phyloP scores from a whole-genome alignment of 2,113 vertebrate species.

The Meriones unguiculatus region DNA sequence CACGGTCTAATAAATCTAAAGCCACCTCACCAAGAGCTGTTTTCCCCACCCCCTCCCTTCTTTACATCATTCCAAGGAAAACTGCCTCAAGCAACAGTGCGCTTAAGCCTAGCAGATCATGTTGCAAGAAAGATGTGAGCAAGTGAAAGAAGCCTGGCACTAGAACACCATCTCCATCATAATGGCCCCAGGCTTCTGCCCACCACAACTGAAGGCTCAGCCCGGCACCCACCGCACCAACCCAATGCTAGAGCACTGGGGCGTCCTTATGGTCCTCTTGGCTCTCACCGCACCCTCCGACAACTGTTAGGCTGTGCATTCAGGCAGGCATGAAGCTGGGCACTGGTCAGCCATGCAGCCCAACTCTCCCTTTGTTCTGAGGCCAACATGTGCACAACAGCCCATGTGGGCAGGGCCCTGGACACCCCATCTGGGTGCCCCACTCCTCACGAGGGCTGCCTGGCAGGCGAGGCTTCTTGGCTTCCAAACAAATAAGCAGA shows the following conservation, averaged over 20 bases:
- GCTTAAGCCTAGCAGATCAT: conserved; percentile 63
- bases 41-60: background rate
- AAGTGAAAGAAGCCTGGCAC: conserved; percentile 68
- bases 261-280: background rate
- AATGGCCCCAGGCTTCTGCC: conserved; percentile 6
- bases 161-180: conserved; percentile 24
- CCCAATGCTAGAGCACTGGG: background rate
- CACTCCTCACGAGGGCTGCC: conserved; percentile 36
- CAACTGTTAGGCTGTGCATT: conserved; percentile 10
- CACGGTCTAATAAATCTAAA: conserved; percentile 60
- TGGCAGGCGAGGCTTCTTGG: conserved; percentile 62
- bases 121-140: conserved; percentile 65
- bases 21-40: conserved; percentile 57
- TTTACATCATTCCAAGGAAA: conserved; percentile 77
- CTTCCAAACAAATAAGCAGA: conserved; percentile 69
- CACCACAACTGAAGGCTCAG: background rate
- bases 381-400: conserved; percentile 77
- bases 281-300: background rate
- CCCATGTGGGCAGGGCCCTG: background rate
- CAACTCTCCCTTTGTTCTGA: conserved; percentile 54
- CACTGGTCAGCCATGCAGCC: conserved; percentile 18
- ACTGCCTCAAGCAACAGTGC: conserved; percentile 70
- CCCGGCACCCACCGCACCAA: background rate
- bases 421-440: conserved; percentile 64
- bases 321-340: conserved; percentile 18